phyloP scores from a whole-genome alignment of 2,888 invertebrate genomes.

The Pollenia amentaria region DNA sequence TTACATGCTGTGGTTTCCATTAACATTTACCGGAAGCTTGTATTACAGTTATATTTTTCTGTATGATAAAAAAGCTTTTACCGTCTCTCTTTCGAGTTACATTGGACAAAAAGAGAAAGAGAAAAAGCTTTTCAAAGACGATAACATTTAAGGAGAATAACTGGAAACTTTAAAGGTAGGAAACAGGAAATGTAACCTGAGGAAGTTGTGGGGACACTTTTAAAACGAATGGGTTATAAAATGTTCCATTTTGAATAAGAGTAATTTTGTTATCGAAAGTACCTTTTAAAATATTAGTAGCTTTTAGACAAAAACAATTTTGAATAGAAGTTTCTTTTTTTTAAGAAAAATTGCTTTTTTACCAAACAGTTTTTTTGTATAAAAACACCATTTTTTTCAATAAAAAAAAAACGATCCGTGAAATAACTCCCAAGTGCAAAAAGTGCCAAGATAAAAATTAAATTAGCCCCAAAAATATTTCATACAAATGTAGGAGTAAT shows the following conservation, averaged over 20 bases:
- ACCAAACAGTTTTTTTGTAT: too few species aligned
- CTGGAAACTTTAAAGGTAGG: neutral
- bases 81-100: neutral
- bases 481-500: too few species aligned
- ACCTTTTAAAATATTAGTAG: neutral
- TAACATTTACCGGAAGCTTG: constrained; percentile 16
- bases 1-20: neutral
- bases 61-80: neutral
- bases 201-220: too few species aligned
- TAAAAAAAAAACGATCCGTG: too few species aligned
- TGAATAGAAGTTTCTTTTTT: neutral
- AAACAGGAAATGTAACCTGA: too few species aligned
- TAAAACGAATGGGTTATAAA: neutral
- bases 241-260: neutral
- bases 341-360: too few species aligned
- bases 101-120: neutral
- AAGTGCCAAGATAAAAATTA: too few species aligned
- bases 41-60: constrained; percentile 51
- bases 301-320: neutral
- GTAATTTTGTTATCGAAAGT: neutral
- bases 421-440: too few species aligned
- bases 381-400: too few species aligned
- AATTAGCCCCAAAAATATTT: too few species aligned
- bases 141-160: constrained; percentile 1
- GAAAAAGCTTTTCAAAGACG: neutral